phyloP scores from a whole-genome alignment of 2,797 vertebrate species.

The Dallia pectoralis region DNA sequence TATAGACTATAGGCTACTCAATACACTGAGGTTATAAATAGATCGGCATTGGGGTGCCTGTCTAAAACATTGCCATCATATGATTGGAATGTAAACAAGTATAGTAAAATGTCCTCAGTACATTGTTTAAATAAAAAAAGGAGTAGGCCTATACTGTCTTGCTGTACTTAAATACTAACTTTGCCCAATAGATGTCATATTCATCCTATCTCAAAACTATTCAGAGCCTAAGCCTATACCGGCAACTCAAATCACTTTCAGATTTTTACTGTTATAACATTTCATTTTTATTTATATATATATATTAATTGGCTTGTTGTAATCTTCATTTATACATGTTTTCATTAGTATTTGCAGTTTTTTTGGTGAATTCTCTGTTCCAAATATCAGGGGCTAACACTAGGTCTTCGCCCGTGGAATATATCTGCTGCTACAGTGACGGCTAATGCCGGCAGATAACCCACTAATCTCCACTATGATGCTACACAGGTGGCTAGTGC shows the following conservation, averaged over 20 bases:
- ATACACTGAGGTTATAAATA: background rate
- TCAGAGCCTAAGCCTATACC: background rate
- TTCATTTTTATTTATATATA: background rate
- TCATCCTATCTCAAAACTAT: background rate
- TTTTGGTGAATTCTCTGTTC: background rate
- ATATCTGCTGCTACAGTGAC: too few relatives aligned
- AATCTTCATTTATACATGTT: background rate
- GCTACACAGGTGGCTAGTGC: too few relatives aligned
- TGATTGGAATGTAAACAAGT: background rate
- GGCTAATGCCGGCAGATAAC: too few relatives aligned
- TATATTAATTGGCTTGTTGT: background rate
- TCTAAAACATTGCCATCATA: background rate
- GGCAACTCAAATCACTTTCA: background rate
- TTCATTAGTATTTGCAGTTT: background rate
- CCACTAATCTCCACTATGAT: too few relatives aligned
- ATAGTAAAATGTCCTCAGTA: background rate
- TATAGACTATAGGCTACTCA: too few relatives aligned
- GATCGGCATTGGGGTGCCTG: background rate
- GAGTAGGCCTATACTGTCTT: background rate
- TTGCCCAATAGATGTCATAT: conserved; percentile 5
- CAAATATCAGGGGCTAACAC: background rate
- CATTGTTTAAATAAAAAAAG: too few relatives aligned
- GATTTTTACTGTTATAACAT: background rate
- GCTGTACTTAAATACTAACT: background rate
- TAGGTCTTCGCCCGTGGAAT: background rate